Evolutionary conservation across 2,113 vertebrate species (phyloP).

Genomic region (Smithornis capensis): DNA sequence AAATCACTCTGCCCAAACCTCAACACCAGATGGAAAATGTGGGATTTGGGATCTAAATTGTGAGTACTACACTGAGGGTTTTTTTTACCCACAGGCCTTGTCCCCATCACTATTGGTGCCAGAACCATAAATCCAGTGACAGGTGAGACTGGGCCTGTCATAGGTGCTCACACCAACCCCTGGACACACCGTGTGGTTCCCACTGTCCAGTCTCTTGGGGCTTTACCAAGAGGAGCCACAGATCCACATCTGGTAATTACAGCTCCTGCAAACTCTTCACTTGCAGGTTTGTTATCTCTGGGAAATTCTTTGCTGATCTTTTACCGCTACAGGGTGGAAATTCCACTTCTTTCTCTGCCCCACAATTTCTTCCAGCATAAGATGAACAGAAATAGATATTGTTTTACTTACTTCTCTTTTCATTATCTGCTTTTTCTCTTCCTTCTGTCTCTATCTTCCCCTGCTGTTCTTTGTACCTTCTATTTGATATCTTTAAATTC

Average conservation of each 20-base stretch:
- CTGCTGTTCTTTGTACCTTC: background rate
- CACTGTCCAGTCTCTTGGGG: slow-evolving; percentile 75
- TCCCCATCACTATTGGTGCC: slow-evolving; percentile 81
- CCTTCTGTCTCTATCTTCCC: background rate
- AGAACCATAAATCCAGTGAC: slow-evolving; percentile 81
- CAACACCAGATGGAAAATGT: background rate
- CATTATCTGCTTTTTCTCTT: background rate
- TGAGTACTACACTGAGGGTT: background rate
- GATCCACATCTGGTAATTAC: slow-evolving; percentile 76
- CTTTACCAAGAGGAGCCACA: slow-evolving; percentile 58
- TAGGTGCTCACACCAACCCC: slow-evolving; percentile 77
- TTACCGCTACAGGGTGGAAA: background rate
- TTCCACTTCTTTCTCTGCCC: background rate
- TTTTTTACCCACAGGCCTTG: slow-evolving; percentile 74
- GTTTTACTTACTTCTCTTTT: background rate
- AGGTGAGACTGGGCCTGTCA: slow-evolving; percentile 75
- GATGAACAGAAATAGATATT: background rate
- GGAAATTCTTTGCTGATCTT: background rate
- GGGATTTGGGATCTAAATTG: background rate
- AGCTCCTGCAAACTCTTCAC: background rate
- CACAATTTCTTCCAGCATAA: background rate
- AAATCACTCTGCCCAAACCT: background rate
- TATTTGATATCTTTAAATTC: background rate
- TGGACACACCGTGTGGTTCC: slow-evolving; percentile 75
- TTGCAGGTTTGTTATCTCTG: background rate